These are phyloP conservation scores for Pagetopsis macropterus DNA, from an alignment of 2,797 vertebrate species.

Conservation along the genomic window DNA sequence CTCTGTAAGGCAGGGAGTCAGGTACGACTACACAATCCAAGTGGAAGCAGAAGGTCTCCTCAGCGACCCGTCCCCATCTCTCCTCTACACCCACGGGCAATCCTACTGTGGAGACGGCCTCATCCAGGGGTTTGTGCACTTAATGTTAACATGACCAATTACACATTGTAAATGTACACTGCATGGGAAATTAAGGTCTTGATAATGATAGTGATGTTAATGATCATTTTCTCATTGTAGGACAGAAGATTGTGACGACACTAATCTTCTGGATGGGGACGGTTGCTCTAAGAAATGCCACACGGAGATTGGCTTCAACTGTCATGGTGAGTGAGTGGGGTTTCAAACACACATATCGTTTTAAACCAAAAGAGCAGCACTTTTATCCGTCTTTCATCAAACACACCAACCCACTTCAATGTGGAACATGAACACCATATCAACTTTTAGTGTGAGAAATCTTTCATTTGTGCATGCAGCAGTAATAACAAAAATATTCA, in stretches of 20 bases:
- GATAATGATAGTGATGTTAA: constrained; percentile 9
- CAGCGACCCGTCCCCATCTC: constrained; percentile 87
- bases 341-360: background rate
- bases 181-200: background rate
- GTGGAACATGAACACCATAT: constrained; percentile 36
- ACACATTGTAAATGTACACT: background rate
- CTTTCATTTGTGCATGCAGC: constrained; percentile 47
- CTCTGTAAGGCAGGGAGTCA: constrained; percentile 83
- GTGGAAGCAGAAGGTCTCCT: constrained; percentile 82
- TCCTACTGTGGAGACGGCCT: constrained; percentile 92
- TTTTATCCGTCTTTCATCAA: constrained; percentile 19
- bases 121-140: constrained; percentile 83
- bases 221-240: constrained; percentile 69
- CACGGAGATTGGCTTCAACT: constrained; percentile 89
- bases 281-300: constrained; percentile 92
- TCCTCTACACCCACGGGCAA: constrained; percentile 86
- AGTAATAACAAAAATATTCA: constrained; percentile 34
- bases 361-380: background rate
- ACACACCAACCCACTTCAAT: constrained; percentile 8
- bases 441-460: constrained; percentile 42
- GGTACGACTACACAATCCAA: constrained; percentile 90
- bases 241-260: constrained; percentile 93
- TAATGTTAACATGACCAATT: constrained; percentile 1
- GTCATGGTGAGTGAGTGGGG: constrained; percentile 84
- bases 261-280: constrained; percentile 90